These are phyloP conservation scores for Dicyrtoma fusca DNA, from an alignment of 2,888 invertebrate species.

Conservation along the genomic window DNA sequence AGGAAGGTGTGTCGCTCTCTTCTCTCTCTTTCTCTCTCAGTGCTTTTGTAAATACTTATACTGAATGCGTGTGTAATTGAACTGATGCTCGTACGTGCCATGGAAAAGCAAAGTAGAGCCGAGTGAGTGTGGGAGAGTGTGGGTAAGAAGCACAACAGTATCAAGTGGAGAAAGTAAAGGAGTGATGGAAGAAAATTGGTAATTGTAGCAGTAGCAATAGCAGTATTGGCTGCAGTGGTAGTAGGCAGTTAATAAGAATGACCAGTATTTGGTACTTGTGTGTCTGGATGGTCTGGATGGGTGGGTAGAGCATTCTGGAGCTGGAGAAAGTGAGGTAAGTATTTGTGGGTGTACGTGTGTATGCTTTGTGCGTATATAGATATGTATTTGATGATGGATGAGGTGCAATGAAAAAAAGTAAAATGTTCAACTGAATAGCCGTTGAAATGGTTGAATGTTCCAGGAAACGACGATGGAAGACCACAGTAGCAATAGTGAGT, in stretches of 20 bases:
- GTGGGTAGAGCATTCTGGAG: too few species aligned
- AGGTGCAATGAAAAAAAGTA: constrained; percentile 5
- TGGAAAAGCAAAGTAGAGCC: background rate
- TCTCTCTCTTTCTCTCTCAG: too few species aligned
- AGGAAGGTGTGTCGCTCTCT: background rate
- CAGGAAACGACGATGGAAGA: constrained; percentile 54
- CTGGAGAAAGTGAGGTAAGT: too few species aligned
- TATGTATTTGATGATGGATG: constrained; percentile 2
- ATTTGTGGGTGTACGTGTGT: too few species aligned
- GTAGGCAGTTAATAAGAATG: too few species aligned
- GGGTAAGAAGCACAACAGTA: background rate
- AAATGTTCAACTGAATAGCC: background rate
- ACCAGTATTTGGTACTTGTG: too few species aligned
- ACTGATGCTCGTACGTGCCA: background rate
- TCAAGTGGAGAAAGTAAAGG: background rate
- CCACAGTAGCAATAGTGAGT: constrained; percentile 56
- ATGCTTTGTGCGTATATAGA: background rate
- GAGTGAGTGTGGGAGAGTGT: background rate
- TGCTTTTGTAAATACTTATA: constrained; percentile 3
- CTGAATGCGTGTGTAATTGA: background rate
- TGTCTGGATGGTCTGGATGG: too few species aligned
- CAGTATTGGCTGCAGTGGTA: too few species aligned
- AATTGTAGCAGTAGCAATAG: too few species aligned
- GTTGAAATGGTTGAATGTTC: background rate
- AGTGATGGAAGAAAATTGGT: background rate